Conservation (phyloP, 2,797 vertebrate genomes). For the Spinus olivaceus region DNA sequence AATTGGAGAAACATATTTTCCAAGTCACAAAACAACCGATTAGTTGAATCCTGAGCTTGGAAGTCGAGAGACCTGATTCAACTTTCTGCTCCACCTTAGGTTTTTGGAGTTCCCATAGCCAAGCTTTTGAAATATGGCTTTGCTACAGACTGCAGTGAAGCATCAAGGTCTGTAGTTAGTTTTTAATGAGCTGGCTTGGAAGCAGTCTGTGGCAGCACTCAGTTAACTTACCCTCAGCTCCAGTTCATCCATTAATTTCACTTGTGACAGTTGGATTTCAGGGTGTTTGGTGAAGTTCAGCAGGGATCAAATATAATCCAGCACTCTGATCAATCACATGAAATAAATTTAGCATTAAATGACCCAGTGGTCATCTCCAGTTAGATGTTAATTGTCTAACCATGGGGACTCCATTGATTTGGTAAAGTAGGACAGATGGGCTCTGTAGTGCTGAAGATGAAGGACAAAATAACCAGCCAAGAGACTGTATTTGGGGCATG, state of each 20-base stretch:
- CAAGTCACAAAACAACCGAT: background rate
- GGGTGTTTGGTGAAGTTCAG: constrained; percentile 4
- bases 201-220: background rate
- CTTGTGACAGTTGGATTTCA: constrained; percentile 5
- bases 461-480: background rate
- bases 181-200: constrained; percentile 46
- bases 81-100: background rate
- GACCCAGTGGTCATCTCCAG: constrained; percentile 10
- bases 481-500: background rate
- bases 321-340: constrained; percentile 40
- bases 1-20: background rate
- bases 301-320: constrained; percentile 31
- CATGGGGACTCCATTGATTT: constrained; percentile 9
- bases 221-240: constrained; percentile 7
- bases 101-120: background rate
- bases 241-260: constrained; percentile 46
- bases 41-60: background rate
- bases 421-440: constrained; percentile 34
- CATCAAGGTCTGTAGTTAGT: constrained; percentile 22
- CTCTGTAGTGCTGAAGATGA: background rate
- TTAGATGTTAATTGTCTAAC: constrained; percentile 42
- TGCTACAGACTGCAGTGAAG: constrained; percentile 21
- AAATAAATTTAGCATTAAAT: constrained; percentile 53
- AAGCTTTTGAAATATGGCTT: background rate
- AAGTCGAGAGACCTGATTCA: background rate